Percentiles rank a stretch among this genome's conserved stretches.
These are phyloP conservation scores for Megaptera novaeangliae DNA, from an alignment of 2,113 vertebrate species.

Conservation along the genomic window DNA sequence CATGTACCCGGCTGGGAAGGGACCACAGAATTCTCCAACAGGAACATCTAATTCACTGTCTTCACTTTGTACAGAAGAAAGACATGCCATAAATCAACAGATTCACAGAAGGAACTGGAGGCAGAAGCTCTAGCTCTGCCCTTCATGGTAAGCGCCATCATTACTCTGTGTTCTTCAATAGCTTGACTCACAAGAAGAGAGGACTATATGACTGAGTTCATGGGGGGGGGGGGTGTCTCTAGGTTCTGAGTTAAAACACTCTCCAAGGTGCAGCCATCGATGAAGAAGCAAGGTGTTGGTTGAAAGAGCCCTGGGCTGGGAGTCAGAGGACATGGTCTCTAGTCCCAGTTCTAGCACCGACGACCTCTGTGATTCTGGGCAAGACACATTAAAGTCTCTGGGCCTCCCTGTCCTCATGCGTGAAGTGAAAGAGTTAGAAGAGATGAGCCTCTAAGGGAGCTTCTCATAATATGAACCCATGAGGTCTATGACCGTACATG, in stretches of 20 bases:
- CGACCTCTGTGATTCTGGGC: not conserved
- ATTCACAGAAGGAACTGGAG: not conserved
- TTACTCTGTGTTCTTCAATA: not conserved
- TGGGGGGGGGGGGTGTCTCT: not conserved
- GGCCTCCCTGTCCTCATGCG: not conserved
- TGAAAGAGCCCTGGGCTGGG: not conserved
- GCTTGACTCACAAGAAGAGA: not conserved
- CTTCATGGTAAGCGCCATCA: not conserved
- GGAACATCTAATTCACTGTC: not conserved
- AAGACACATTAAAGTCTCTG: not conserved
- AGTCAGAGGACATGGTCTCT: too few species aligned
- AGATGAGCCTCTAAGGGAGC: not conserved
- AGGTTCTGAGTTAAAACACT: not conserved
- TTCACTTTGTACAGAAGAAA: not conserved
- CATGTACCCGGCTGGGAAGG: not conserved
- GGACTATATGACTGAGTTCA: not conserved
- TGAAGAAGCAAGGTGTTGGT: not conserved
- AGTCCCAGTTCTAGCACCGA: not conserved
- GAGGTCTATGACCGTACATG: not conserved
- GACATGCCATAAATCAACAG: not conserved
- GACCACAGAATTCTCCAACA: not conserved
- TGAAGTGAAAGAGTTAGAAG: not conserved
- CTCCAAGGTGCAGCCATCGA: not conserved
- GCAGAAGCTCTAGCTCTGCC: not conserved
- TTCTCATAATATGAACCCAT: not conserved